Evolutionary conservation across 1,140 invertebrate species (phyloP), one percentile per base, ranked within the genome.

Genomic region (Callitettix versicolor): DNA sequence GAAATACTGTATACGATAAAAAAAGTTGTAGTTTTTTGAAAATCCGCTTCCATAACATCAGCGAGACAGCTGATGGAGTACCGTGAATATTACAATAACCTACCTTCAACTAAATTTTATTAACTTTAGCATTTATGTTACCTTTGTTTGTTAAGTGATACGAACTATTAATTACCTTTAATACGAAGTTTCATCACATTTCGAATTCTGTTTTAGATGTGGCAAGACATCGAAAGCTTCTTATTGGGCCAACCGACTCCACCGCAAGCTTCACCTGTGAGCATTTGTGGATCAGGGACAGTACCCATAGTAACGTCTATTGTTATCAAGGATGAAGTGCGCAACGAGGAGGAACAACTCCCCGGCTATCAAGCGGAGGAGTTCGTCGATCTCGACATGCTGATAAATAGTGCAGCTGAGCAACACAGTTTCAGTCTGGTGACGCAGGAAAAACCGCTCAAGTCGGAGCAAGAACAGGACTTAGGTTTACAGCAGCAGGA

Each of bases 221-320:
- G 74, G 74, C 73, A 74, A 62, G 73, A 74, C 58, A 72, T 76
- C 46, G 73, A 76, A 62, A 70, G 69, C 55, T 60, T 58, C 40
- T 66, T 75, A 26, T 59, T 73, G 58, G 71, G 68, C 9, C 69
- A 73, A 48, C 65, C 61, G 26, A 38, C 60, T 2, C 58, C 61
- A 9, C 63, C 64, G 9, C 64, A 67, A 47, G 65, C 65, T 5
- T 61, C 61, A 3, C 63, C 64, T 7, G 65, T 66, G 9, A 52
- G 53, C 34, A 53, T 61, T 26, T 61, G 60, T 34, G 51, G 50
- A 0, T 48, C 55, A 14, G 57, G 48, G 3, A 54, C 46, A n/a
- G 49, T 59, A 26, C 44, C 58, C 17, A 49, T 54, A 0, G 46
- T 49, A 1, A 46, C 51, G 5, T 15, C 33, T 0, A 21, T 40